Evolutionary conservation across 2,113 vertebrate genomes (phyloP).

Genomic region (Delphinapterus leucas): DNA sequence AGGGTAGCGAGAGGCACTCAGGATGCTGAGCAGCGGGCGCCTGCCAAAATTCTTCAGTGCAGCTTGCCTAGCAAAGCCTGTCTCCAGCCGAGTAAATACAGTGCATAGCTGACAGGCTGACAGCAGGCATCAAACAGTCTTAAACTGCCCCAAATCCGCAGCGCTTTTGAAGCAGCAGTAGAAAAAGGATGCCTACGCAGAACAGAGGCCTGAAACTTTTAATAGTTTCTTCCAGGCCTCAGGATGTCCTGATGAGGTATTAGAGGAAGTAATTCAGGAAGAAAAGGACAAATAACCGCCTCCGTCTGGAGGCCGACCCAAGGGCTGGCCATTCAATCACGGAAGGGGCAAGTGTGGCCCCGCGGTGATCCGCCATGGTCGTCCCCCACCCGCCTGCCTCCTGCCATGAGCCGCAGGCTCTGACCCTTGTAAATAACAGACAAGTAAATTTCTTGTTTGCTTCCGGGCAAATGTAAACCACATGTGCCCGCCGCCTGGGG

Average conservation of each 20-base stretch:
- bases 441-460: slow-evolving; percentile 51
- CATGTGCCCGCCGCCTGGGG: not conserved
- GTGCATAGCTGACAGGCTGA: slow-evolving; percentile 79
- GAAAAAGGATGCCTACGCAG: slow-evolving; percentile 74
- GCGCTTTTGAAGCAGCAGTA: slow-evolving; percentile 76
- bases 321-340: slow-evolving; percentile 59
- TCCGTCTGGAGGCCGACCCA: slow-evolving; percentile 78
- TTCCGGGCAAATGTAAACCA: slow-evolving; percentile 24
- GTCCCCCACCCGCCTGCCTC: slow-evolving; percentile 1
- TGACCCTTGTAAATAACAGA: slow-evolving; percentile 59
- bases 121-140: slow-evolving; percentile 82
- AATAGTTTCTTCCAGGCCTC: slow-evolving; percentile 83
- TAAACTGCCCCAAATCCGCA: slow-evolving; percentile 72
- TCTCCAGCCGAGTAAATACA: slow-evolving; percentile 77
- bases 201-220: slow-evolving; percentile 79
- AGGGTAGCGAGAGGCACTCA: slow-evolving; percentile 31
- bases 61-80: slow-evolving; percentile 66
- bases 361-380: not conserved
- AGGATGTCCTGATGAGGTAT: slow-evolving; percentile 90
- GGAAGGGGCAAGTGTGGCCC: slow-evolving; percentile 53
- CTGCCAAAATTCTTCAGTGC: slow-evolving; percentile 63
- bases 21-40: slow-evolving; percentile 21
- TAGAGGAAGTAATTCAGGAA: slow-evolving; percentile 91
- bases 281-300: slow-evolving; percentile 86
- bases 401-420: not conserved